Evolutionary conservation across 2,888 invertebrate species (phyloP).

Genomic region (Agrotis exclamationis): DNA sequence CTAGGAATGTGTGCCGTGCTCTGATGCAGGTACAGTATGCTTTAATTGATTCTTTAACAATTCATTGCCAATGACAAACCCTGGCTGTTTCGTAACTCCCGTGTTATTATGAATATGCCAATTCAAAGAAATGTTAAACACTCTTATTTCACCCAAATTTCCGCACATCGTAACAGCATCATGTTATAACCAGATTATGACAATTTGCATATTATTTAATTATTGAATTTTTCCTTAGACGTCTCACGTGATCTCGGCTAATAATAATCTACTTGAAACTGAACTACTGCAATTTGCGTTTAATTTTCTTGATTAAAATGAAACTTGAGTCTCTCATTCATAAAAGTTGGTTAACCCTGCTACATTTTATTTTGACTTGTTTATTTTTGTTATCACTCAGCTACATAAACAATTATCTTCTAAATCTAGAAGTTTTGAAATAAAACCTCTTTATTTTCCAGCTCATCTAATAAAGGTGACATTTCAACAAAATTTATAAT

Average conservation of each 20-base stretch:
- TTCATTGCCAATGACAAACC: conserved; percentile 30
- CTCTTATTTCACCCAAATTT: conserved; percentile 22
- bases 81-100: conserved; percentile 84
- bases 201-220: neutral
- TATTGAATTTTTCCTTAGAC: conserved; percentile 27
- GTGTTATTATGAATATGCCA: conserved; percentile 39
- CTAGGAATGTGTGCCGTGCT: conserved; percentile 84
- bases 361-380: neutral
- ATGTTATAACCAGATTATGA: conserved; percentile 13
- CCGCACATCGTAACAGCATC: conserved; percentile 16
- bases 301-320: conserved; percentile 26
- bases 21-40: conserved; percentile 81
- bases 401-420: neutral
- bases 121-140: conserved; percentile 31
- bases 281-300: conserved; percentile 25
- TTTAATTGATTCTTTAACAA: conserved; percentile 8
- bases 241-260: conserved; percentile 64
- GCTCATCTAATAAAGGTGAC: neutral
- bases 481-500: too few relatives aligned
- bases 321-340: conserved; percentile 14
- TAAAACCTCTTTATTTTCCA: neutral
- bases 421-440: neutral
- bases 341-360: neutral
- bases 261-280: conserved; percentile 49
- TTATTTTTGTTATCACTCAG: neutral